Base-by-base conservation (phyloP, 2,888 invertebrate genomes). In the Diaperis boleti region DNA sequence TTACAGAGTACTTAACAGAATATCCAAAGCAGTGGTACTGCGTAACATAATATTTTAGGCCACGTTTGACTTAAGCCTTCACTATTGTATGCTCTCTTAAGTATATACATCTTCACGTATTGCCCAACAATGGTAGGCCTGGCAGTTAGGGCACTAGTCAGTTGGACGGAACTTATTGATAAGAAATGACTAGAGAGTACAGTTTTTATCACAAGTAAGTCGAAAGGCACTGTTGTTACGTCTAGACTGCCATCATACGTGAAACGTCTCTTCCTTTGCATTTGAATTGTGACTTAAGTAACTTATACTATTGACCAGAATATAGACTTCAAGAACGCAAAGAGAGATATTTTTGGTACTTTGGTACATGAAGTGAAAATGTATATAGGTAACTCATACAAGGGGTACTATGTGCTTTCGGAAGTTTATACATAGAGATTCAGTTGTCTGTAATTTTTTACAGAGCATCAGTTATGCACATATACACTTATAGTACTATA, bases 21-120 rank as follows among this genome's bases (percentile, higher is more conserved):
- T 60, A 65, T 62, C 49, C 33, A 65, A 37, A 59, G 56, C 61
- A 47, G 62, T 44, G 55, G 7, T 22, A 59, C 66, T 59, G 65
- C 62, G 54, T 60, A 67, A 68, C 66, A 68, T 29, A 64, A 41
- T 39, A 41, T 22, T 41, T 54, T 39, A 49, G 18, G 50, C 35
- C 17, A 26, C 20, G 29, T 45, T 45, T 29, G 22, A 45, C 29
- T 45, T 45, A 45, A 31, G 15, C 39, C 17, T 39, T 39, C 6
- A 15, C 15, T 33, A 17, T 35, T 50, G 50, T 29, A 54, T 54
- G 54, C 13, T 44, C 22, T 15, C 7, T 33, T 35, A 33, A 11
- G 11, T 33, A 56, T 33, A 20, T 56, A 56, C 56, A 56, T 56
- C 42, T 45, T 33, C 56, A 56, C 56, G 22, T 31, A 54, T 41